These are phyloP conservation scores for Coenonympha glycerion DNA, from an alignment of 2,888 invertebrate species.

Conservation along the genomic window DNA sequence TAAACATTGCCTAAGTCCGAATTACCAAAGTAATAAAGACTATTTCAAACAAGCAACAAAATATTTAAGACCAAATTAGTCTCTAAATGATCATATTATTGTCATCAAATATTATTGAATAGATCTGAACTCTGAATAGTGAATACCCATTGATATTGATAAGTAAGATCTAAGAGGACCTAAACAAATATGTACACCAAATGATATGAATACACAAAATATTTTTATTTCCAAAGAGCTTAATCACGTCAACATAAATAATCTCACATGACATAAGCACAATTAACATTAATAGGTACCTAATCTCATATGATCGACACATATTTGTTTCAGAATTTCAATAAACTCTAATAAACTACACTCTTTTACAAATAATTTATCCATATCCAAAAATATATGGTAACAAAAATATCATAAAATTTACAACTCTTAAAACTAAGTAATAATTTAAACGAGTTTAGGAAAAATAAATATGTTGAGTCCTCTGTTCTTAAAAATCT, in stretches of 20 bases:
- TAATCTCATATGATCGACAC: constrained; percentile 16
- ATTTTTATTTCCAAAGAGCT: constrained; percentile 25
- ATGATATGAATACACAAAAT: background rate
- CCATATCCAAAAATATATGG: constrained; percentile 22
- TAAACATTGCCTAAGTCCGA: too few species aligned
- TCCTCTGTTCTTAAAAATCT: constrained; percentile 16
- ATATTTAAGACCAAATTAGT: too few species aligned
- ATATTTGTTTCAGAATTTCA: constrained; percentile 6
- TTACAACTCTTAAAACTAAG: too few species aligned
- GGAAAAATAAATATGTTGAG: too few species aligned
- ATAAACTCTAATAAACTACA: background rate
- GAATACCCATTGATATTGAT: too few species aligned
- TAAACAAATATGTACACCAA: background rate
- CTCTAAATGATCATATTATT: too few species aligned
- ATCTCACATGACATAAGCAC: constrained; percentile 17
- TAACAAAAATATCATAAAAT: constrained; percentile 1
- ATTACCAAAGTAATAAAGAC: too few species aligned
- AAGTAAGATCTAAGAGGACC: background rate
- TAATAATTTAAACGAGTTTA: too few species aligned
- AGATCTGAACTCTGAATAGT: too few species aligned
- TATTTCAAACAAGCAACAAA: too few species aligned
- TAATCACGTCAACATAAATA: constrained; percentile 12
- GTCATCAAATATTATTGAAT: too few species aligned
- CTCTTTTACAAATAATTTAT: constrained; percentile 12
- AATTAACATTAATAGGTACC: constrained; percentile 7